These are phyloP conservation scores for Hydropsyche betteni DNA, from an alignment of 2,888 invertebrate species.

Conservation along the genomic window DNA sequence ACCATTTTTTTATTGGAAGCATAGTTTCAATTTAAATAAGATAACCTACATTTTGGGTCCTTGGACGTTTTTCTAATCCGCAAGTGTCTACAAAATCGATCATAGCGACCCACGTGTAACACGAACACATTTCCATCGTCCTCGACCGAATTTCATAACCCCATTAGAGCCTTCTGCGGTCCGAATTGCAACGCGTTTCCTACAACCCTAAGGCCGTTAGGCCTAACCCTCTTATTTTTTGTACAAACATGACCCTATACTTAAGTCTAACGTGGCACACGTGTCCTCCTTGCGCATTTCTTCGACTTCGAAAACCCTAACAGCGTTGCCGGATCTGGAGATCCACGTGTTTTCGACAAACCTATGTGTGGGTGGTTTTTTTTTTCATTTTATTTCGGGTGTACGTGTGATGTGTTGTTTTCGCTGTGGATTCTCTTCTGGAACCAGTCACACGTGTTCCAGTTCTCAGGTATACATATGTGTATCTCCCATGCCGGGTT, in stretches of 20 bases:
- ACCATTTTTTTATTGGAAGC: too few species aligned
- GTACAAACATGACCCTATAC: conserved; percentile 24
- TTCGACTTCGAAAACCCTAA: background rate
- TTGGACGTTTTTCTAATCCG: too few species aligned
- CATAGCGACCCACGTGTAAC: background rate
- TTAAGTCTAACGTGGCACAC: background rate
- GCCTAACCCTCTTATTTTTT: conserved; percentile 20
- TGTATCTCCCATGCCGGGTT: background rate
- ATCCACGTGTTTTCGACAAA: conserved; percentile 17
- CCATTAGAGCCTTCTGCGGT: conserved; percentile 20
- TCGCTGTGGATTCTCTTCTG: background rate
- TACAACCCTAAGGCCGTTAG: conserved; percentile 5
- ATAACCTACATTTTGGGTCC: too few species aligned
- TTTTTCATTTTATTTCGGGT: background rate
- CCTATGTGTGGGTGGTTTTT: background rate
- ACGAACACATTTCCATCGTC: background rate
- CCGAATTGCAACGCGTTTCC: conserved; percentile 12
- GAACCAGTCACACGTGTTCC: conserved; percentile 23
- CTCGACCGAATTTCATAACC: conserved; percentile 25
- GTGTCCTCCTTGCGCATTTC: conserved; percentile 2
- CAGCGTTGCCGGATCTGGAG: background rate
- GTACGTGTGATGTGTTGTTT: background rate
- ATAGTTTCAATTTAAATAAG: too few species aligned
- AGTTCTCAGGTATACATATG: conserved; percentile 3
- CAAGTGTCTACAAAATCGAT: too few species aligned